Conservation (phyloP, 2,797 vertebrate species). For the Remorina albescens region DNA sequence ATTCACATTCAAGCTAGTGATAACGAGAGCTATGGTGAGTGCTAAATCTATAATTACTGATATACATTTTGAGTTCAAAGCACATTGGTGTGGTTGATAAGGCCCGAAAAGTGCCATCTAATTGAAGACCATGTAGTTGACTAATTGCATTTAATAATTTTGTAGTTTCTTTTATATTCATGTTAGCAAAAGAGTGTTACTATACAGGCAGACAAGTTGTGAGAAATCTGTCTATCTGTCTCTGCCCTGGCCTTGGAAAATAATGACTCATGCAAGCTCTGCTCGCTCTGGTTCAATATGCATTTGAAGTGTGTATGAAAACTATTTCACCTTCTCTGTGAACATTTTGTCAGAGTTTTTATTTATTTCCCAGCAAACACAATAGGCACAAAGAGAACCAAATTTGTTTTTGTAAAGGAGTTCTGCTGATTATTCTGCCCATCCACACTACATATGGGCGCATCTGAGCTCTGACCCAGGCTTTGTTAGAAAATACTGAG, state of each 20-base stretch:
- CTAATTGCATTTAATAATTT: not conserved
- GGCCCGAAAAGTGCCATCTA: too few relatives aligned
- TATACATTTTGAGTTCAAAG: not conserved
- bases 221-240: not conserved
- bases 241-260: slow-evolving; percentile 21
- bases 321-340: slow-evolving; percentile 32
- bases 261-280: slow-evolving; percentile 13
- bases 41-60: not conserved
- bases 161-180: not conserved
- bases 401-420: slow-evolving; percentile 19
- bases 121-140: too few relatives aligned
- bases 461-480: slow-evolving; percentile 11
- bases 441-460: slow-evolving; percentile 3
- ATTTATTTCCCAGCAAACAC: slow-evolving; percentile 37
- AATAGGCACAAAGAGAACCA: slow-evolving; percentile 30
- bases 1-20: too few relatives aligned
- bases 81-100: too few relatives aligned
- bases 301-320: slow-evolving; percentile 27
- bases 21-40: too few relatives aligned
- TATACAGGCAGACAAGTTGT: not conserved
- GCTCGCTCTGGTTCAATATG: slow-evolving; percentile 10
- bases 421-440: slow-evolving; percentile 19
- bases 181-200: not conserved
- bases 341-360: slow-evolving; percentile 26
- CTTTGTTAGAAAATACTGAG: slow-evolving; percentile 18